Base-by-base conservation (phyloP, 2,113 vertebrate genomes). In the Eleginops maclovinus region DNA sequence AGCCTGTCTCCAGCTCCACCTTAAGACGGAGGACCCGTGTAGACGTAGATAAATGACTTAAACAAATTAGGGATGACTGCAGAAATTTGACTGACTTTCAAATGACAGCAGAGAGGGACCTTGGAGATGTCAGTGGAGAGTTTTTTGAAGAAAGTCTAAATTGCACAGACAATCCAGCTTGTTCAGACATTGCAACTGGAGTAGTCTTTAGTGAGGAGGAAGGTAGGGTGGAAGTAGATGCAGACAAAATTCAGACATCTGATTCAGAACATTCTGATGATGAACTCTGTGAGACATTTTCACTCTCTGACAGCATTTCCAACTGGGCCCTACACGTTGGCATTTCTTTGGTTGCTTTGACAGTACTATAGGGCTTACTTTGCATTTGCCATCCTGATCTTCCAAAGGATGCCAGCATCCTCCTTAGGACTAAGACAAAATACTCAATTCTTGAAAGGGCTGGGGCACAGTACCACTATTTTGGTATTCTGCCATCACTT, bases 251-350 rank as follows among this genome's bases (percentile, higher is more conserved):
- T 62, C 59, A 22, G 40, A 43, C 11, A 43, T 68, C 26, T 41
- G 49, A 68, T 31, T 67, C 65, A 54, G 17, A 67, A 21, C 59
- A 61, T 53, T 53, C 19, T 61, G 36, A 61, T 67, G 46, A 67
- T 28, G 16, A 44, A 10, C 13, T 21, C n/a, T n/a, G n/a, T 40
- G 65, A 54, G 13, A 53, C 19, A n/a, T 13, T n/a, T 53, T 22
- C 26, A 5, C 4, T 53, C 17, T 4, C 43, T 54, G 65, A 53
- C 14, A 17, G 51, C 15, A 41, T 69, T 22, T 54, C 49, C 36
- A 43, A 51, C 65, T 17, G 65, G 65, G 64, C 50, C 49, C 40
- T 68, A 22, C 19, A 51, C 19, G 40, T 68, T 68, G 65, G 49
- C 65, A 53, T 55, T 28, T 28, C 54, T 28, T 8, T 56, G 15